A percentile compares a stretch with the other conserved stretches of the same genome.
These are phyloP conservation scores for Eupithecia inturbata DNA, from an alignment of 2,888 invertebrate genomes.

Conservation along the genomic window DNA sequence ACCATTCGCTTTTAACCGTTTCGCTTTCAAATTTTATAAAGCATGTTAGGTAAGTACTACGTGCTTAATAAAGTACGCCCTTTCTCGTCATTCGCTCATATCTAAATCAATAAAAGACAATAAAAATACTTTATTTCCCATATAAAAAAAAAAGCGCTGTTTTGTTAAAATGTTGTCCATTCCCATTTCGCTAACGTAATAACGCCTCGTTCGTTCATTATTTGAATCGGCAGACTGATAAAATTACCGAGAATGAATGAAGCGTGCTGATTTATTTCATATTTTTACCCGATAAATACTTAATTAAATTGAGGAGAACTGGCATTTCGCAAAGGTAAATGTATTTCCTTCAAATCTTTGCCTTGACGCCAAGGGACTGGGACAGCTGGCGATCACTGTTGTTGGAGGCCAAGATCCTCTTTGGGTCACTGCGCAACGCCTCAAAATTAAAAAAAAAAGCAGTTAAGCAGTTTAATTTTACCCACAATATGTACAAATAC, in stretches of 20 bases:
- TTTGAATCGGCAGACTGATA: slow-evolving; percentile 3
- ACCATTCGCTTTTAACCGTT: no score
- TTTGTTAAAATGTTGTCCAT: slow-evolving; percentile 3
- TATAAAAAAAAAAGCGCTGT: neutral
- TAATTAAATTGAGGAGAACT: neutral
- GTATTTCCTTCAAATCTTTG: neutral
- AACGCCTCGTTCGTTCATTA: slow-evolving; percentile 4
- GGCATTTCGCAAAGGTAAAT: neutral
- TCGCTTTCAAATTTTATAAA: no score
- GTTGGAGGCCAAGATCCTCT: neutral
- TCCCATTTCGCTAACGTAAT: slow-evolving; percentile 7
- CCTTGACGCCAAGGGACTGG: neutral
- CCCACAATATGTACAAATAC: no score
- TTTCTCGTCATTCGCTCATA: neutral
- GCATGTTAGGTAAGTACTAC: no score
- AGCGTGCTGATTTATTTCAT: slow-evolving; percentile 5
- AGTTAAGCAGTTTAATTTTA: no score
- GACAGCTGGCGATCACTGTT: neutral
- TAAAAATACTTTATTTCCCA: neutral
- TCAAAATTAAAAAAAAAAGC: no score
- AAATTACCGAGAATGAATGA: slow-evolving; percentile 2
- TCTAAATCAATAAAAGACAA: neutral
- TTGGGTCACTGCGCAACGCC: neutral
- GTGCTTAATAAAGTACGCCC: neutral
- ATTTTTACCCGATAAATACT: slow-evolving; percentile 7